Evolutionary conservation across 1,140 invertebrate genomes (phyloP).

Genomic region (Drosophila mojavensis): DNA sequence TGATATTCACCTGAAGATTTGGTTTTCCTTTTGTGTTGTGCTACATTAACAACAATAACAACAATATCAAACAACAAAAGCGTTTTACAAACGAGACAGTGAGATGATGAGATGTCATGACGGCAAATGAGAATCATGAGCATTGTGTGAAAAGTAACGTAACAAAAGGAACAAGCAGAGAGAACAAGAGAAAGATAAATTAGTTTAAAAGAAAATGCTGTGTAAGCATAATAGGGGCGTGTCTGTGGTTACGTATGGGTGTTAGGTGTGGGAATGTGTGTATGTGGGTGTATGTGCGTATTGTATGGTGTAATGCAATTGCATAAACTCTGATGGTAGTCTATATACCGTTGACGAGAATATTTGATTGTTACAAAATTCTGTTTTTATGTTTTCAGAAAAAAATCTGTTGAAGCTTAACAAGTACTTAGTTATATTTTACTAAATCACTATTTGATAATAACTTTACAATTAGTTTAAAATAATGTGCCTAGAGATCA

Average conservation of each 20-base stretch:
- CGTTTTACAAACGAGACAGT: slow-evolving; percentile 46
- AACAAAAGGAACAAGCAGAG: slow-evolving; percentile 14
- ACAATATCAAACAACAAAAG: slow-evolving; percentile 68
- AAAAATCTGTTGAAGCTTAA: not conserved
- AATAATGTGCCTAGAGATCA: too few relatives aligned
- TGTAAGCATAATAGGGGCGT: slow-evolving; percentile 31
- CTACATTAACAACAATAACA: slow-evolving; percentile 70
- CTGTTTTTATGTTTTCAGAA: too few relatives aligned
- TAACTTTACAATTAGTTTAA: too few relatives aligned
- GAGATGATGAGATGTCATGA: slow-evolving; percentile 39
- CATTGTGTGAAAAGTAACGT: slow-evolving; percentile 14
- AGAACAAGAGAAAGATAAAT: slow-evolving; percentile 57
- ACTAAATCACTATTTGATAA: too few relatives aligned
- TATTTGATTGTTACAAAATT: not conserved
- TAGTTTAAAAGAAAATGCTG: slow-evolving; percentile 24
- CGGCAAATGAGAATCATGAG: slow-evolving; percentile 39
- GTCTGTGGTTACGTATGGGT: slow-evolving; percentile 5
- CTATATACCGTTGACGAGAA: not conserved
- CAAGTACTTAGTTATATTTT: too few relatives aligned
- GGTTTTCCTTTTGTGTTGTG: slow-evolving; percentile 85
- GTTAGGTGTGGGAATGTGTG: not conserved
- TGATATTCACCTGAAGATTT: slow-evolving; percentile 83
- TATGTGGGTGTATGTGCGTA: not conserved
- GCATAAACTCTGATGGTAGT: not conserved
- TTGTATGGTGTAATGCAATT: not conserved